Evolutionary conservation across 2,888 invertebrate species (phyloP).

Genomic region (Drosophila nigricruria): DNA sequence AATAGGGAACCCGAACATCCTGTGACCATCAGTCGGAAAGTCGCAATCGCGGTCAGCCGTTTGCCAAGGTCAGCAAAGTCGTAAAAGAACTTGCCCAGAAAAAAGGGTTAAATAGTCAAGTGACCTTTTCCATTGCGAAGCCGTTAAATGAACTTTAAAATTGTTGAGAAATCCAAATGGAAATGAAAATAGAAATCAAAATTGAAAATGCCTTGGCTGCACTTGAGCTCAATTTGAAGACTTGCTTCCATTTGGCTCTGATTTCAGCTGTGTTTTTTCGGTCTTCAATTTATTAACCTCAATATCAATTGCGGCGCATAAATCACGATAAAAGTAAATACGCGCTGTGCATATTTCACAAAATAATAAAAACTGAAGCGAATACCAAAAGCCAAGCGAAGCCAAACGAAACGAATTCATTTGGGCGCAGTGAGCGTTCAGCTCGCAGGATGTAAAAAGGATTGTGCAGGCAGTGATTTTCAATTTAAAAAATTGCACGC

Average conservation of each 20-base stretch:
- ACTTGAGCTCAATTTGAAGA: conserved; percentile 75
- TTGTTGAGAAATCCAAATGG: conserved; percentile 8
- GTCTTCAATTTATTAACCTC: conserved; percentile 79
- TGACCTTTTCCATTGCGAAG: conserved; percentile 53
- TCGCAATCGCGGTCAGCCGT: conserved; percentile 34
- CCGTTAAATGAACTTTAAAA: conserved; percentile 50
- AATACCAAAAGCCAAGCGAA: conserved; percentile 24
- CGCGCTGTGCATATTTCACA: conserved; percentile 72
- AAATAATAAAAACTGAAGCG: conserved; percentile 17
- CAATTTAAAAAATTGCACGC: conserved; percentile 81
- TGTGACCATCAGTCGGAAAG: conserved; percentile 33
- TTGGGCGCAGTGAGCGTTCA: conserved; percentile 52
- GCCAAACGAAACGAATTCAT: conserved; percentile 69
- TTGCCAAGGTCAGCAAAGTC: conserved; percentile 51
- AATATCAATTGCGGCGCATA: conserved; percentile 78
- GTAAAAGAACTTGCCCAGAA: conserved; percentile 7
- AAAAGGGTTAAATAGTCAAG: conserved; percentile 69
- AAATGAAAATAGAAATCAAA: conserved; percentile 44
- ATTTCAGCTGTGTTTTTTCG: conserved; percentile 21
- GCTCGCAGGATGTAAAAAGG: conserved; percentile 73
- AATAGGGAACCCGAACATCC: conserved; percentile 54
- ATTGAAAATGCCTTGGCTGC: conserved; percentile 64
- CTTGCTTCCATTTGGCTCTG: conserved; percentile 12
- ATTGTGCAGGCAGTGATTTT: conserved; percentile 78
- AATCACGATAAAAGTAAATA: conserved; percentile 80